Conservation (phyloP, 2,797 vertebrate species). For the Chelidonichthys spinosus region DNA sequence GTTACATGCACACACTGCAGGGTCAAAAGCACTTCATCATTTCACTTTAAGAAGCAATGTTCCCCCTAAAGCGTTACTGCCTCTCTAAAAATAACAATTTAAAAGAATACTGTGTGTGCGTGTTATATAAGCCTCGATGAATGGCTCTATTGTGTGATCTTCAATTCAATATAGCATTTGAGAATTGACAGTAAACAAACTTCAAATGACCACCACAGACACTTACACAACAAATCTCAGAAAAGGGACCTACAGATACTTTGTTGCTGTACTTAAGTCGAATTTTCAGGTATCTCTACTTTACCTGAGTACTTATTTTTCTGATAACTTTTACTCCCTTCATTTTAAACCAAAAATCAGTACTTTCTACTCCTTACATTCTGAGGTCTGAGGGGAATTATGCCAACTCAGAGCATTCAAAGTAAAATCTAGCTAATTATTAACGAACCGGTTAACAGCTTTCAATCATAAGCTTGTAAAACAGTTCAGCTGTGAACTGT, state of each 20-base stretch:
- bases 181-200: conserved; percentile 30
- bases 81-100: background rate
- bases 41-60: background rate
- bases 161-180: conserved; percentile 35
- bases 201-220: conserved; percentile 33
- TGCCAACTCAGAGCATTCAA: background rate
- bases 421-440: background rate
- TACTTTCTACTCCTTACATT: too few species aligned
- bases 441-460: background rate
- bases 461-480: background rate
- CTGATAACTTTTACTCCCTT: too few species aligned
- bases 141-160: conserved; percentile 51
- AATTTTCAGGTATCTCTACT: too few species aligned
- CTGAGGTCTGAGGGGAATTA: too few species aligned
- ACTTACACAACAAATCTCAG: background rate
- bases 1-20: conserved; percentile 4
- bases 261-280: too few species aligned
- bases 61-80: background rate
- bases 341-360: too few species aligned
- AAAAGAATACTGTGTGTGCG: conserved; percentile 4
- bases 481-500: background rate
- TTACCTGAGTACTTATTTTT: too few species aligned
- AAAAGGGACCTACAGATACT: too few species aligned
- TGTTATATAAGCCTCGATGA: conserved; percentile 21
- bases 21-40: conserved; percentile 22